Evolutionary conservation across 2,797 vertebrate genomes (phyloP).

Genomic region (Sitta carolinensis): DNA sequence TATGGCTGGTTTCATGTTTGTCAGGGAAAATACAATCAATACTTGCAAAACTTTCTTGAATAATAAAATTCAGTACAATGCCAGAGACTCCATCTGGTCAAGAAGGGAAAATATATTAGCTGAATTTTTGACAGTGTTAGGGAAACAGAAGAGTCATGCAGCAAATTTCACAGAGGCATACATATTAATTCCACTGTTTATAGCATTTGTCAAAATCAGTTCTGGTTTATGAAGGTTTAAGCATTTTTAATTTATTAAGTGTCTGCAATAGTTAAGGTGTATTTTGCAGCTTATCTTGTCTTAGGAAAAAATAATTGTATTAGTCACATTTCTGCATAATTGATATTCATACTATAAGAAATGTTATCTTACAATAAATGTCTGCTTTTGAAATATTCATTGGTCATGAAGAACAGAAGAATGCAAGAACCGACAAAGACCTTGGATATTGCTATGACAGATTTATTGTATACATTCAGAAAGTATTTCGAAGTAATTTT

Average conservation of each 20-base stretch:
- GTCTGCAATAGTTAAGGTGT: not conserved
- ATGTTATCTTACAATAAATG: not conserved
- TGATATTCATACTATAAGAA: constrained; percentile 38
- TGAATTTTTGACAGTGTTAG: not conserved
- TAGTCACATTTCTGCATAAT: constrained; percentile 42
- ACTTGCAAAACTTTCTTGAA: not conserved
- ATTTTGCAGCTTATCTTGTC: constrained; percentile 40
- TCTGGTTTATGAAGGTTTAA: not conserved
- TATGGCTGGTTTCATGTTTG: not conserved
- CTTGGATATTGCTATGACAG: not conserved
- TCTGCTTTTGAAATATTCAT: constrained; percentile 13
- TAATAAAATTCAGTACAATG: not conserved
- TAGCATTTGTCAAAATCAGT: not conserved
- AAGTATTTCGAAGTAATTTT: not conserved
- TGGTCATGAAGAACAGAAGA: not conserved
- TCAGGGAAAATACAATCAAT: not conserved
- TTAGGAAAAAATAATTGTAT: constrained; percentile 52
- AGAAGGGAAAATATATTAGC: not conserved
- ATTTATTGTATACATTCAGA: not conserved
- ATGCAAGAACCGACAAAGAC: not conserved
- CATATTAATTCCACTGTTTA: not conserved
- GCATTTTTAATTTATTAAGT: constrained; percentile 28
- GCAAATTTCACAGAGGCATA: not conserved
- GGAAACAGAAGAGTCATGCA: not conserved
- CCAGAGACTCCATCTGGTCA: not conserved